A percentile compares a stretch with the other conserved stretches of the same genome.
Evolutionary conservation across 2,888 invertebrate genomes (phyloP).

Genomic region (Saturnia pavonia): DNA sequence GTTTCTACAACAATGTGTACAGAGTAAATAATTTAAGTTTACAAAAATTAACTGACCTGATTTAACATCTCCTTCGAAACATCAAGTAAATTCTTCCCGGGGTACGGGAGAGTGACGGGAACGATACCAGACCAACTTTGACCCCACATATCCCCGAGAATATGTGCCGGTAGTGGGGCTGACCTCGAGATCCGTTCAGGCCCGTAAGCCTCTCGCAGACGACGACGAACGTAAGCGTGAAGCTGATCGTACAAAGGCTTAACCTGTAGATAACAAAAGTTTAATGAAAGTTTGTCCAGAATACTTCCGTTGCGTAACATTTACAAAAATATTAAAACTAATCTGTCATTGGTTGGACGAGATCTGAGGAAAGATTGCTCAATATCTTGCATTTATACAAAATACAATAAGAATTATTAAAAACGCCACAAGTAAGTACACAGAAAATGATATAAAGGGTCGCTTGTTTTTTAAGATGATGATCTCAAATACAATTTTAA

Average conservation of each 20-base stretch:
- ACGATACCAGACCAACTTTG: constrained; percentile 93
- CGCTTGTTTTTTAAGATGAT: neutral
- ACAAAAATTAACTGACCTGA: constrained; percentile 76
- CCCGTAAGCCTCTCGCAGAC: constrained; percentile 91
- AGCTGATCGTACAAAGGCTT: constrained; percentile 93
- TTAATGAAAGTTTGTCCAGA: neutral
- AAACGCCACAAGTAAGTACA: no score
- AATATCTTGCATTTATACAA: no score
- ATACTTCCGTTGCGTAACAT: neutral
- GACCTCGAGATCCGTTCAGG: constrained; percentile 90
- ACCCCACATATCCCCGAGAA: constrained; percentile 95
- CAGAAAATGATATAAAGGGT: no score
- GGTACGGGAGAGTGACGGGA: constrained; percentile 92
- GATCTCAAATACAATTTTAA: neutral
- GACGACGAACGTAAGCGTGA: constrained; percentile 93
- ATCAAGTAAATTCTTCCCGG: constrained; percentile 91
- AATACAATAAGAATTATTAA: no score
- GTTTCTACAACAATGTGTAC: neutral
- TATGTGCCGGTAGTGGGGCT: constrained; percentile 92
- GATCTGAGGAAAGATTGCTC: no score
- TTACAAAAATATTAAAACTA: no score
- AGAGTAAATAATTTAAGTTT: neutral
- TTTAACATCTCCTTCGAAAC: constrained; percentile 91
- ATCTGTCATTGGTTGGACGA: no score
- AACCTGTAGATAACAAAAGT: constrained; percentile 67